Evolutionary conservation across 2,113 vertebrate genomes (phyloP).

Genomic region (Oreotragus oreotragus): DNA sequence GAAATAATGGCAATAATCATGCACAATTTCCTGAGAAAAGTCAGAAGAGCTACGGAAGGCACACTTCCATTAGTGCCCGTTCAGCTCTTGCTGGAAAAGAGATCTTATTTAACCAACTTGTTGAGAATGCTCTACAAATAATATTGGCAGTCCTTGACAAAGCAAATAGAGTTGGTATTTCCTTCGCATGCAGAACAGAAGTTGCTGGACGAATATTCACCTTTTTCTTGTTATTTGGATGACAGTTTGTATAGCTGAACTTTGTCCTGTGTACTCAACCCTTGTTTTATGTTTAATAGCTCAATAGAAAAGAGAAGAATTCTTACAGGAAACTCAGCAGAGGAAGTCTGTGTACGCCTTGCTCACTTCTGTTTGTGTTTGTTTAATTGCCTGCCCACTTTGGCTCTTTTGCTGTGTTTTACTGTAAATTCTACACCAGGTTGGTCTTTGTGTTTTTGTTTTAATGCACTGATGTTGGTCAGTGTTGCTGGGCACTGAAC

Average conservation of each 20-base stretch:
- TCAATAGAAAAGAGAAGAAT: slow-evolving; percentile 10
- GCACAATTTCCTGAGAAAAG: slow-evolving; percentile 58
- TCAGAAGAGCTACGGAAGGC: slow-evolving; percentile 57
- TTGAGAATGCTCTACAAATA: slow-evolving; percentile 59
- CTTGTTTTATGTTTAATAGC: slow-evolving; percentile 45
- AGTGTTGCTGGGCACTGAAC: neutral
- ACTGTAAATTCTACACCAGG: neutral
- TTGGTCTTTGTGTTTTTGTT: slow-evolving; percentile 22
- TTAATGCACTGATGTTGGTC: neutral
- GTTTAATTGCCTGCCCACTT: slow-evolving; percentile 3
- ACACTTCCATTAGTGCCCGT: slow-evolving; percentile 48
- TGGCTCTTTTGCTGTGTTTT: neutral
- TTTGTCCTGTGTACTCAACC: slow-evolving; percentile 29
- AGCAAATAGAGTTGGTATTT: slow-evolving; percentile 32
- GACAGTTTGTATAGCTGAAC: slow-evolving; percentile 24
- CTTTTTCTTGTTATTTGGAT: slow-evolving; percentile 37
- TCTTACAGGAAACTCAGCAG: neutral
- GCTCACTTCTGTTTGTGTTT: neutral
- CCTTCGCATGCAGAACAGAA: slow-evolving; percentile 49
- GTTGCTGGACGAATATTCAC: slow-evolving; percentile 29
- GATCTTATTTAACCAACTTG: slow-evolving; percentile 63
- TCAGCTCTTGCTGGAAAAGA: slow-evolving; percentile 49
- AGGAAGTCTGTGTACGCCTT: neutral
- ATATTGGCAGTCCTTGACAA: slow-evolving; percentile 39
- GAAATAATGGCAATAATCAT: slow-evolving; percentile 44